Percentiles rank a stretch among this genome's conserved stretches.
phyloP scores from a whole-genome alignment of 2,797 vertebrate species.

The Heteromormyrus szaboi region DNA sequence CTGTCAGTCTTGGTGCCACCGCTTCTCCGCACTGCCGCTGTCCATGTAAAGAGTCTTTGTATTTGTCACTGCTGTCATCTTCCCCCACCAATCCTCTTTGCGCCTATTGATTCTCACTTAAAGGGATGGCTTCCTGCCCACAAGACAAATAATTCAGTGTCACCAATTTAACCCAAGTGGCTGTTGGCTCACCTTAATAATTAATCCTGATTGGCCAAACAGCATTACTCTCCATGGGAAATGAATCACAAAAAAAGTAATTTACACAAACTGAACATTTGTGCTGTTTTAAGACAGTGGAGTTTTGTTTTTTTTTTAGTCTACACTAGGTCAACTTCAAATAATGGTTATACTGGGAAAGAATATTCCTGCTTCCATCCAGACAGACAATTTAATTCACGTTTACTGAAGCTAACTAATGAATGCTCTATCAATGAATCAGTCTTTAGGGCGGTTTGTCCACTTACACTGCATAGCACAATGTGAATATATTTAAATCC shows the following conservation, averaged over 20 bases:
- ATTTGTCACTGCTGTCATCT: constrained; percentile 10
- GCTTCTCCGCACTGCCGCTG: background rate
- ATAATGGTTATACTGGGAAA: background rate
- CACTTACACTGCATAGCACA: constrained; percentile 36
- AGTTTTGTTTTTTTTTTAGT: background rate
- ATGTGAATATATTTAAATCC: constrained; percentile 39
- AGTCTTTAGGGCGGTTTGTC: constrained; percentile 16
- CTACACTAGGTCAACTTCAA: background rate
- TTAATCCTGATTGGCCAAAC: constrained; percentile 1
- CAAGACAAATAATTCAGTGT: background rate
- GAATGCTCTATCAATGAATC: constrained; percentile 29
- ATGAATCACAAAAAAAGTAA: background rate
- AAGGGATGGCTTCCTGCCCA: background rate
- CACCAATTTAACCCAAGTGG: constrained; percentile 6
- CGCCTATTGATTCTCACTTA: constrained; percentile 13
- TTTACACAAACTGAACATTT: background rate
- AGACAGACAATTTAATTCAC: background rate
- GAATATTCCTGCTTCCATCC: background rate
- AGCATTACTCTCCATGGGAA: background rate
- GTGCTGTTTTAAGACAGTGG: background rate
- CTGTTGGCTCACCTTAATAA: constrained; percentile 5
- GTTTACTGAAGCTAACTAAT: constrained; percentile 20
- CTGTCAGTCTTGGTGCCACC: background rate
- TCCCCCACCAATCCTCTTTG: background rate
- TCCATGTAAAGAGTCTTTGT: background rate